Evolutionary conservation across 2,797 vertebrate species (phyloP).

Genomic region (Pampus argenteus): DNA sequence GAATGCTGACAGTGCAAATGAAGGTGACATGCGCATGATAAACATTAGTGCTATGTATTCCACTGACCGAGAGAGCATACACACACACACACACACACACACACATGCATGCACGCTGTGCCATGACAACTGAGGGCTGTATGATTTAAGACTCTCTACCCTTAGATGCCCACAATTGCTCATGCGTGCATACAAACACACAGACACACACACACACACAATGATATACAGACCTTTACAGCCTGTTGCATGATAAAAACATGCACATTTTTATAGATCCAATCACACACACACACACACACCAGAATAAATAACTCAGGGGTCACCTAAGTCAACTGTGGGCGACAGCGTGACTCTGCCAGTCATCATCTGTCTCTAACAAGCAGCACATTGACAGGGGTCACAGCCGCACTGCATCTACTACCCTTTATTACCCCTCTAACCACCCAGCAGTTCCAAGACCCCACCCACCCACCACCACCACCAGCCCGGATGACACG

Average conservation of each 20-base stretch:
- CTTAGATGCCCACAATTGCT: background rate
- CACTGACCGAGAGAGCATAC: constrained; percentile 13
- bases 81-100: constrained; percentile 17
- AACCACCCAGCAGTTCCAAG: background rate
- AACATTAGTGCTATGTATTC: constrained; percentile 57
- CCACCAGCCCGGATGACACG: background rate
- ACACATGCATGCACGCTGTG: constrained; percentile 26
- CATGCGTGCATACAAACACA: background rate
- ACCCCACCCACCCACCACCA: background rate
- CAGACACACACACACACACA: background rate
- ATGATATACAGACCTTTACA: background rate
- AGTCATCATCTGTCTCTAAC: constrained; percentile 50
- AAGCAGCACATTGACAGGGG: constrained; percentile 64
- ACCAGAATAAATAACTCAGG: constrained; percentile 37
- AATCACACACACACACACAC: constrained; percentile 2
- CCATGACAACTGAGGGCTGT: constrained; percentile 43
- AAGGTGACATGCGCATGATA: constrained; percentile 46
- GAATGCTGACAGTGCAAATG: constrained; percentile 43
- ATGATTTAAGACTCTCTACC: constrained; percentile 61
- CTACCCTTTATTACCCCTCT: constrained; percentile 43
- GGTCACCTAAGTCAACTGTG: constrained; percentile 34
- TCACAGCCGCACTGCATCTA: constrained; percentile 37
- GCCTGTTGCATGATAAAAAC: constrained; percentile 27
- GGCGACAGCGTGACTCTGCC: constrained; percentile 32
- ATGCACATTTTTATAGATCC: background rate